phyloP scores from a whole-genome alignment of 2,888 invertebrate genomes.

The Sesamia inferens region DNA sequence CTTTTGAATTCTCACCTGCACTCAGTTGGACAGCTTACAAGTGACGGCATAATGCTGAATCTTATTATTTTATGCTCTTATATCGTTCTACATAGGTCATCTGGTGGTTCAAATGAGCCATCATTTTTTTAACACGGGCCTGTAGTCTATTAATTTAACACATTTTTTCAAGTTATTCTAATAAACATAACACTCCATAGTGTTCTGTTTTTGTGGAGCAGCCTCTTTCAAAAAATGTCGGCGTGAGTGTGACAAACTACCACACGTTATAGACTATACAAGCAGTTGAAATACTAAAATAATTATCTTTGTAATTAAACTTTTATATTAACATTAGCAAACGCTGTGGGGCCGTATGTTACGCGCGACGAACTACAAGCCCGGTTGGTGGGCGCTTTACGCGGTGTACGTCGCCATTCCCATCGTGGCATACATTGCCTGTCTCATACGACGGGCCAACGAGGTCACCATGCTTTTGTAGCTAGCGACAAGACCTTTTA shows the following conservation, averaged over 20 bases:
- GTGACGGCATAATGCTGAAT: too few relatives aligned
- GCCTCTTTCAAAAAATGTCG: not conserved
- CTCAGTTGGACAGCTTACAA: too few relatives aligned
- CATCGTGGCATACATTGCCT: slow-evolving; percentile 92
- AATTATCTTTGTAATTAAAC: not conserved
- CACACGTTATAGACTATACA: not conserved
- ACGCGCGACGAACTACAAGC: slow-evolving; percentile 93
- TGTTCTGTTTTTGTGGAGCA: not conserved
- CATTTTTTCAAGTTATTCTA: not conserved
- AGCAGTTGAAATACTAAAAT: not conserved
- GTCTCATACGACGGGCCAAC: slow-evolving; percentile 91
- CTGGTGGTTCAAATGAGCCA: too few relatives aligned
- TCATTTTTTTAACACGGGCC: too few relatives aligned
- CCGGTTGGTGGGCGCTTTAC: slow-evolving; percentile 95
- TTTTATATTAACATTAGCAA: slow-evolving; percentile 67
- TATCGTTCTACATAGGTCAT: too few relatives aligned
- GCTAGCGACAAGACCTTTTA: slow-evolving; percentile 13
- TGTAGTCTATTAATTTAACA: not conserved
- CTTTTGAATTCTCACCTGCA: too few relatives aligned
- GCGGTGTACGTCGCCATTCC: slow-evolving; percentile 94
- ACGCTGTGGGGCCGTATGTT: slow-evolving; percentile 94
- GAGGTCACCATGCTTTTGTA: slow-evolving; percentile 89
- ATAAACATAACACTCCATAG: not conserved
- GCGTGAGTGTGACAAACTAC: not conserved
- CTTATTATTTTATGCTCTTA: too few relatives aligned